Conservation (phyloP, 2,888 invertebrate genomes). For the Andrena praecox region DNA sequence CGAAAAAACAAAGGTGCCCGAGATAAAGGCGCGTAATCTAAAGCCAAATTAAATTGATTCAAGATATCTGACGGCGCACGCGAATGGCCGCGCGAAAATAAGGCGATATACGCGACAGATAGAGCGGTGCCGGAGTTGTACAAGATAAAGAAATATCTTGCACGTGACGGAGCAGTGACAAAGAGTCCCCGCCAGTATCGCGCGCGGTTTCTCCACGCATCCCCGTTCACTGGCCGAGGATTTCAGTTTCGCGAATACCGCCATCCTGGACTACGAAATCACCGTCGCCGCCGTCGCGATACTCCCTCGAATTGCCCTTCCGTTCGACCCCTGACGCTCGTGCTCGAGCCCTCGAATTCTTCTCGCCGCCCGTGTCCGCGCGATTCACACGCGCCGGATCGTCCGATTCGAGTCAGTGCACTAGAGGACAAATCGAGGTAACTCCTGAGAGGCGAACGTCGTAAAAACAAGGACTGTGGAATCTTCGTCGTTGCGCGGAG, state of each 20-base stretch:
- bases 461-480: too few species aligned
- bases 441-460: neutral
- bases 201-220: conserved; percentile 7
- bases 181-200: conserved; percentile 40
- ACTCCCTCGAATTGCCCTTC: neutral
- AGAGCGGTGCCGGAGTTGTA: conserved; percentile 22
- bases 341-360: neutral
- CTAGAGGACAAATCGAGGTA: conserved; percentile 2
- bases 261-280: neutral
- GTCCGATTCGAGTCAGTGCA: neutral
- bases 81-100: conserved; percentile 27
- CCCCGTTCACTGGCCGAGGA: neutral
- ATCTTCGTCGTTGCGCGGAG: too few species aligned
- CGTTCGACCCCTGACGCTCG: conserved; percentile 1
- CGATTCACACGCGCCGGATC: neutral
- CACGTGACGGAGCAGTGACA: conserved; percentile 61
- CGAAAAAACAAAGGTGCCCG: conserved; percentile 34
- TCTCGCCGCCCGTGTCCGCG: neutral
- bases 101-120: conserved; percentile 33
- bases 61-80: conserved; percentile 43
- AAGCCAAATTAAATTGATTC: conserved; percentile 64
- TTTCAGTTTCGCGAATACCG: conserved; percentile 53
- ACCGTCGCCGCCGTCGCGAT: neutral
- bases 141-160: conserved; percentile 52
- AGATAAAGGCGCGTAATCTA: conserved; percentile 56